Percentiles rank a stretch among this genome's conserved stretches.
Evolutionary conservation across 2,113 vertebrate species (phyloP).

Genomic region (Muntiacus muntjak): DNA sequence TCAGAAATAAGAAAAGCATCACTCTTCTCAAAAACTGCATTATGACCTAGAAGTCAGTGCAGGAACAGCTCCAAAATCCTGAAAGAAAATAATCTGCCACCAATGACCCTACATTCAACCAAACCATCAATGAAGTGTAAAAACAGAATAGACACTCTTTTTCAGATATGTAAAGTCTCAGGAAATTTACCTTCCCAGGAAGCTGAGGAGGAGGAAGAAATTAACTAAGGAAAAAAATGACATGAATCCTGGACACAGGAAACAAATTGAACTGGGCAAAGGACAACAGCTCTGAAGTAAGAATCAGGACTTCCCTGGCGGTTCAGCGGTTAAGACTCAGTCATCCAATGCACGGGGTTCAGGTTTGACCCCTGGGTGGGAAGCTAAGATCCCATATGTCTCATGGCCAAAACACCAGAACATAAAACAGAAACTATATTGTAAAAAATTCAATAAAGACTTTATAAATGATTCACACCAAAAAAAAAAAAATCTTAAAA

Average conservation of each 20-base stretch:
- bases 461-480: neutral
- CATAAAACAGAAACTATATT: neutral
- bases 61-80: neutral
- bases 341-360: neutral
- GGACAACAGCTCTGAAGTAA: neutral
- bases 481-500: too few species aligned
- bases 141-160: neutral
- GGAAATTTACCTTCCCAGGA: neutral
- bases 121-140: neutral
- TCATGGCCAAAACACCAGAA: neutral
- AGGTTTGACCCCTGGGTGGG: rapidly evolving
- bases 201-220: neutral
- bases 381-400: neutral
- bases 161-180: neutral
- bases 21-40: neutral
- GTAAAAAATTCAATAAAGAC: neutral
- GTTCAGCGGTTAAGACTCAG: neutral
- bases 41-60: neutral
- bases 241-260: neutral
- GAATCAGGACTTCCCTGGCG: neutral
- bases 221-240: neutral
- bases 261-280: neutral
- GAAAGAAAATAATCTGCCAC: neutral
- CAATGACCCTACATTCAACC: neutral
- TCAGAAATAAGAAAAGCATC: neutral